phyloP scores from a whole-genome alignment of 37 sponge, comb jelly and placozoan species.

The Aplysina aerophoba region DNA sequence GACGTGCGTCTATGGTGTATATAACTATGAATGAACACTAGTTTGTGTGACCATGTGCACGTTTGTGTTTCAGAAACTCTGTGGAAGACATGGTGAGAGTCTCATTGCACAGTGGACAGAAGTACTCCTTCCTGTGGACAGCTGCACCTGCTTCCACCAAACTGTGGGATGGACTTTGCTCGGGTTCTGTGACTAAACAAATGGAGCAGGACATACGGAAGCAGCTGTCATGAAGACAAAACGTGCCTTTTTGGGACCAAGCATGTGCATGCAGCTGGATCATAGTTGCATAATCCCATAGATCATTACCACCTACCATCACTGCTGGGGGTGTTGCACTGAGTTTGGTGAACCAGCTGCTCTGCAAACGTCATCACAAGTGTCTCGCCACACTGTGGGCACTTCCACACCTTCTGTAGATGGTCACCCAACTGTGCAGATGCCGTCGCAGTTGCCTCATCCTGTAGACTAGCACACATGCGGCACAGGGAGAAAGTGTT shows the following conservation, averaged over 20 bases:
- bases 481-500: too few relatives aligned
- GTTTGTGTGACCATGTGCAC: constrained; percentile 29
- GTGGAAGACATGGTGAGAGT: constrained; percentile 51
- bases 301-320: background rate
- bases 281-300: background rate
- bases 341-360: constrained; percentile 71
- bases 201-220: too few relatives aligned
- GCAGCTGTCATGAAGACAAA: too few relatives aligned
- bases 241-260: background rate
- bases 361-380: constrained; percentile 67
- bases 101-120: constrained; percentile 44
- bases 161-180: too few relatives aligned
- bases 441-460: constrained; percentile 26
- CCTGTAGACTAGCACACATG: constrained; percentile 35
- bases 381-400: constrained; percentile 58
- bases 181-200: too few relatives aligned
- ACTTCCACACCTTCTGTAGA: constrained; percentile 63
- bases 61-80: constrained; percentile 76
- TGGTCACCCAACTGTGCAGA: constrained; percentile 24
- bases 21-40: background rate
- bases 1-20: too few relatives aligned
- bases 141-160: background rate
- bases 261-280: background rate
- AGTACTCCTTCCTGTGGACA: constrained; percentile 25
- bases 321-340: constrained; percentile 31